A percentile compares a stretch with the other conserved stretches of the same genome.
These are phyloP conservation scores for Ormyrus thymus DNA, from an alignment of 2,888 invertebrate genomes.

Conservation along the genomic window DNA sequence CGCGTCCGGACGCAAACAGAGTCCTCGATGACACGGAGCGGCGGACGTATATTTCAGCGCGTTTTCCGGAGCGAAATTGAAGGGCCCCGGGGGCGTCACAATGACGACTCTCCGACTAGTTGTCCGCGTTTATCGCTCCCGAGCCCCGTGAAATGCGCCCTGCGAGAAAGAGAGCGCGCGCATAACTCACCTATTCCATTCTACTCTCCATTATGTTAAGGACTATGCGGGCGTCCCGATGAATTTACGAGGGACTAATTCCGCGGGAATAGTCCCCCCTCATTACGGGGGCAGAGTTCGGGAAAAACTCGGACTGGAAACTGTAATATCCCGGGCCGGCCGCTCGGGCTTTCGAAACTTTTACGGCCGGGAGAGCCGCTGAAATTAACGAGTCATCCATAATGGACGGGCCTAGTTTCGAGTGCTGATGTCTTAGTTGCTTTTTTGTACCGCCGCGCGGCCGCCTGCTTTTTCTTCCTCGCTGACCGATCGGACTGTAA, in stretches of 20 bases:
- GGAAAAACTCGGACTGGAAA: conserved; percentile 16
- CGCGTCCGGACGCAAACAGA: conserved; percentile 27
- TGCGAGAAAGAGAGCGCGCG: background rate
- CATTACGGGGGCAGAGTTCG: conserved; percentile 18
- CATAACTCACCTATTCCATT: conserved; percentile 24
- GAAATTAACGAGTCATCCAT: conserved; percentile 44
- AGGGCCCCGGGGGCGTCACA: conserved; percentile 58
- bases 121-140: conserved; percentile 30
- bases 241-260: conserved; percentile 54
- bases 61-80: conserved; percentile 63
- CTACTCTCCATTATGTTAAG: conserved; percentile 37
- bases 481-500: background rate
- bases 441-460: background rate
- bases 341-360: conserved; percentile 4
- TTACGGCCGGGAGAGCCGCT: background rate
- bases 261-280: conserved; percentile 45
- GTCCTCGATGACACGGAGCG: background rate
- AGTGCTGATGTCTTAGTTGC: conserved; percentile 16
- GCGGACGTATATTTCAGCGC: conserved; percentile 47
- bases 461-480: too few relatives aligned
- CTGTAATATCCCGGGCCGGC: conserved; percentile 6
- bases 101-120: conserved; percentile 8
- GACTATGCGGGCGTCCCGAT: conserved; percentile 27
- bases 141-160: conserved; percentile 25
- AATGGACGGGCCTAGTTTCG: conserved; percentile 26